phyloP scores from a whole-genome alignment of 2,113 vertebrate species.

The Calyptommatus sinebrachiatus region DNA sequence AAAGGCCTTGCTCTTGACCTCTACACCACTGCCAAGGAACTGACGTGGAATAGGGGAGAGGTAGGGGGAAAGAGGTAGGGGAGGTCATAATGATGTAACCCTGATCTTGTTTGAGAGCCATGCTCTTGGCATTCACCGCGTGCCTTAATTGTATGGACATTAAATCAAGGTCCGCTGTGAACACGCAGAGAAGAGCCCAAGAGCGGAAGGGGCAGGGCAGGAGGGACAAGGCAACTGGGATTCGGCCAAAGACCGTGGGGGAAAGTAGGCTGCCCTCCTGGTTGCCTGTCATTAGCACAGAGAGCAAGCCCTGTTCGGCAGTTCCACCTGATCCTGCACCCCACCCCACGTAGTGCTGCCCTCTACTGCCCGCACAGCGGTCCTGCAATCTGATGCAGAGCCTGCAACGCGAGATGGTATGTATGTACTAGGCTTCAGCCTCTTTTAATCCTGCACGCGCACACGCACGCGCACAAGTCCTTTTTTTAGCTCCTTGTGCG shows the following conservation, averaged over 20 bases:
- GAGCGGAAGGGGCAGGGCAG: conserved; percentile 14
- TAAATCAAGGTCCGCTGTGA: conserved; percentile 99
- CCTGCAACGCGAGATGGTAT: background rate
- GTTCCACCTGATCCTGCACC: background rate
- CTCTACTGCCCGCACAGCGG: background rate
- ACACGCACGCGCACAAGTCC: background rate
- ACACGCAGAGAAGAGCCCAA: conserved; percentile 91
- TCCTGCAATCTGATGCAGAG: background rate
- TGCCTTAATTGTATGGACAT: conserved; percentile 99
- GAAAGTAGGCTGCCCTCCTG: background rate
- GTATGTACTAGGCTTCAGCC: no score
- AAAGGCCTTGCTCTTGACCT: no score
- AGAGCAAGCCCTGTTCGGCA: background rate
- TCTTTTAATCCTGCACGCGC: no score
- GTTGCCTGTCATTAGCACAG: background rate
- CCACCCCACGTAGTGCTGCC: background rate
- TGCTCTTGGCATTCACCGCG: conserved; percentile 99
- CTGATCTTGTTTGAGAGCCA: conserved; percentile 52
- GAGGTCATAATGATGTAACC: conserved; percentile 64
- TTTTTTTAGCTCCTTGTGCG: no score
- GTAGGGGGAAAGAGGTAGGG: conserved; percentile 58
- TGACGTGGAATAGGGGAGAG: background rate
- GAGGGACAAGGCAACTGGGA: conserved; percentile 42
- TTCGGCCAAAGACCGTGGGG: no score
- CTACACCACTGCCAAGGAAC: no score